Percentiles rank a stretch among this genome's conserved stretches.
Evolutionary conservation across 2,888 invertebrate species (phyloP).

Genomic region (Pterostichus niger): DNA sequence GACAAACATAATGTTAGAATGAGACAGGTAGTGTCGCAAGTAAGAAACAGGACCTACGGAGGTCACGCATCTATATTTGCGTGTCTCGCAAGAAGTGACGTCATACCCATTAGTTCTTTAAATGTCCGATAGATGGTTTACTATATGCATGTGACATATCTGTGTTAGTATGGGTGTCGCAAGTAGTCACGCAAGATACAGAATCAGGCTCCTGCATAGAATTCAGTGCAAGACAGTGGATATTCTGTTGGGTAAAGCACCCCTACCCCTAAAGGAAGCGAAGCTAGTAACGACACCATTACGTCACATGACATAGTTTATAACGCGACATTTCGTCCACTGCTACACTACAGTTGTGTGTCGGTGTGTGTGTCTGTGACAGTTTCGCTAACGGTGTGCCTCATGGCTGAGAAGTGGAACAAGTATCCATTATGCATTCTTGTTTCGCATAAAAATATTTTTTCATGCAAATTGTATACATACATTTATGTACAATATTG

Average conservation of each 20-base stretch:
- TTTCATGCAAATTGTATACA: constrained; percentile 50
- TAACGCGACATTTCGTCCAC: constrained; percentile 43
- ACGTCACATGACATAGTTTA: constrained; percentile 46
- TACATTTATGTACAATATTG: constrained; percentile 31
- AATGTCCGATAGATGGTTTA: no score
- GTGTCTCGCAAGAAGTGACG: no score
- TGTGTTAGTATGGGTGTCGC: no score
- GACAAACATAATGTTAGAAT: no score
- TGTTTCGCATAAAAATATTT: constrained; percentile 38
- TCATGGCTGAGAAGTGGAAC: constrained; percentile 36
- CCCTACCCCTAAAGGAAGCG: background rate
- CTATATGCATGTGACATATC: no score
- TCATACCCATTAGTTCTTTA: no score
- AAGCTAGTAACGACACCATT: constrained; percentile 54
- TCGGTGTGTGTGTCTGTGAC: constrained; percentile 20
- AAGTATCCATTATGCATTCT: constrained; percentile 39
- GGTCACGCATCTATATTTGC: no score
- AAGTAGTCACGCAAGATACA: background rate
- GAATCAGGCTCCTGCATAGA: background rate
- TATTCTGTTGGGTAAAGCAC: constrained; percentile 8
- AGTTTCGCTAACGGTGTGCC: constrained; percentile 36
- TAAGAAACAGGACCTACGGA: no score
- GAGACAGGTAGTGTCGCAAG: no score
- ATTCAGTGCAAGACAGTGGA: background rate
- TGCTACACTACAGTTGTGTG: constrained; percentile 2